Conservation (phyloP, 2,888 invertebrate genomes). For the Apomyelois bistriatella region DNA sequence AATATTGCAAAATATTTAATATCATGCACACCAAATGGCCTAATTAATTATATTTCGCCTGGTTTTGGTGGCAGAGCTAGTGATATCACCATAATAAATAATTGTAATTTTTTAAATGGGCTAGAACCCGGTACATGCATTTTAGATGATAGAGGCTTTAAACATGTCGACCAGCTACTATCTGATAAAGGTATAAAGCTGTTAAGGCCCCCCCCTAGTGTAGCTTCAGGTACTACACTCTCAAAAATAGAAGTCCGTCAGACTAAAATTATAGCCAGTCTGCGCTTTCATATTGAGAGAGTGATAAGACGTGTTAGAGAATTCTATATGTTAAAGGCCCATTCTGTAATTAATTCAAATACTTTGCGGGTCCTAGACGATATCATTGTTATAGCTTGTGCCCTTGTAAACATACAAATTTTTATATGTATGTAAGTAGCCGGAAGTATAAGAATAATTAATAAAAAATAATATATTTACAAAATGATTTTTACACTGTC, state of each 20-base stretch:
- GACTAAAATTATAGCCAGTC: conserved; percentile 17
- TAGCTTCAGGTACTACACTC: conserved; percentile 10
- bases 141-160: conserved; percentile 17
- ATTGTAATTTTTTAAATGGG: conserved; percentile 16
- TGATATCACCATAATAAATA: conserved; percentile 16
- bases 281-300: conserved; percentile 14
- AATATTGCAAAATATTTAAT: conserved; percentile 29
- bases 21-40: conserved; percentile 24
- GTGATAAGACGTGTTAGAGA: conserved; percentile 14
- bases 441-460: too few relatives aligned
- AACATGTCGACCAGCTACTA: conserved; percentile 12
- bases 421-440: too few relatives aligned
- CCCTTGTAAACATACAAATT: too few relatives aligned
- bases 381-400: too few relatives aligned
- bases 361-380: background rate
- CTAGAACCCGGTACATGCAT: conserved; percentile 7
- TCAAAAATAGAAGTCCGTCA: conserved; percentile 16
- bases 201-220: conserved; percentile 16
- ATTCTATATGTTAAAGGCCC: conserved; percentile 11
- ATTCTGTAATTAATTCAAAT: conserved; percentile 2
- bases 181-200: conserved; percentile 11
- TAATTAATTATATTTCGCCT: conserved; percentile 23
- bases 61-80: conserved; percentile 23
- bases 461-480: too few relatives aligned
- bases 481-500: too few relatives aligned